These are phyloP conservation scores for Myopa testacea DNA, from an alignment of 2,888 invertebrate species.

Conservation along the genomic window DNA sequence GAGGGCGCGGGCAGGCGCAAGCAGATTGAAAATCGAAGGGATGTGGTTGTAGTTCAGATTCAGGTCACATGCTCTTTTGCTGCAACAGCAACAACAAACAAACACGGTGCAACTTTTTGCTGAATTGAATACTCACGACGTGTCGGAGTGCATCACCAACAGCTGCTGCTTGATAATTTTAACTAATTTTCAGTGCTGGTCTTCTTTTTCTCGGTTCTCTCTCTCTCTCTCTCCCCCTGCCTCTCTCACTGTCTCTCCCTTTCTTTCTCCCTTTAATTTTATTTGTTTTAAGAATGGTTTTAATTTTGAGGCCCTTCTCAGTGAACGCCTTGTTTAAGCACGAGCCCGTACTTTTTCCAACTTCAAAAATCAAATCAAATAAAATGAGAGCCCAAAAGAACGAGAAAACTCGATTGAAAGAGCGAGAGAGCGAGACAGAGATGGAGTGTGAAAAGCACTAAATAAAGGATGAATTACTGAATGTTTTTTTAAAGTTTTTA, in stretches of 20 bases:
- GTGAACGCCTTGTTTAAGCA: too few relatives aligned
- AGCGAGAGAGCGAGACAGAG: not conserved
- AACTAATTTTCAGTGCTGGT: not conserved
- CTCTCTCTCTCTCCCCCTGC: too few relatives aligned
- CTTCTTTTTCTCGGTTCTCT: not conserved
- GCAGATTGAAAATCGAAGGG: too few relatives aligned
- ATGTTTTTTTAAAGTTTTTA: not conserved
- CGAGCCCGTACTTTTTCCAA: too few relatives aligned
- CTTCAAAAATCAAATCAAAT: too few relatives aligned
- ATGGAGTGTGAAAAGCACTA: not conserved
- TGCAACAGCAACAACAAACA: too few relatives aligned
- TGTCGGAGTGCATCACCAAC: not conserved
- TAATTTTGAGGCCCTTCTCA: too few relatives aligned
- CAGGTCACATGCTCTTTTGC: not conserved
- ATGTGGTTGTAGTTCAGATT: too few relatives aligned
- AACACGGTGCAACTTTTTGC: not conserved
- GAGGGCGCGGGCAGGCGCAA: too few relatives aligned
- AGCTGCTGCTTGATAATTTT: not conserved
- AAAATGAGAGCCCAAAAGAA: too few relatives aligned
- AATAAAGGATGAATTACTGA: not conserved
- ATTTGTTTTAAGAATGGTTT: too few relatives aligned
- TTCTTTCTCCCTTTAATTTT: not conserved
- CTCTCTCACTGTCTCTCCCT: not conserved
- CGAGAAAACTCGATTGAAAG: too few relatives aligned
- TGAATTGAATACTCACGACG: conserved; percentile 2